Evolutionary conservation across 2,888 invertebrate genomes (phyloP), one percentile per base, ranked within the genome.

Genomic region (Eupsilia transversa): DNA sequence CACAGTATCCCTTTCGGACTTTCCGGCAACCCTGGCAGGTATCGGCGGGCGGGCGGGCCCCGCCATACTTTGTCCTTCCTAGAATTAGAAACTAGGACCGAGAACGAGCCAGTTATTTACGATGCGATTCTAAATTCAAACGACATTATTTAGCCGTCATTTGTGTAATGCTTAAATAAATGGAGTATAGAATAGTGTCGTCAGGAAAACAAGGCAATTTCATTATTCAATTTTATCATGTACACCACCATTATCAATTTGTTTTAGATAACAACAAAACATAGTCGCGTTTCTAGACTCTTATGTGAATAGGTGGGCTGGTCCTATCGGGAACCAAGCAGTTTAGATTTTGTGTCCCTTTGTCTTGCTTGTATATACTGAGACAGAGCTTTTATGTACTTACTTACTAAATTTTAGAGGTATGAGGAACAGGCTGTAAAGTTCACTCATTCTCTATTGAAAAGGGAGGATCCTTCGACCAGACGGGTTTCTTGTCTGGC

Each of bases 221-320:
- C 2, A 0, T 30, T n/a, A 14, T 60, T 46, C 6, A 68, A 33
- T 33, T 1, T 41, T 49, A 57, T 56, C 27, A 5, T 23, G 30
- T 14, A 12, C 3, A 12, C 0, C 2, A 23, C 6, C 23, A 5
- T 54, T 17, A 23, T 38, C 46, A 14, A 57, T 79, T 67, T 71
- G 38, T 72, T 43, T 30, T 2, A 57, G 78, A 69, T 77, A 77
- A n/a, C 4, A 30, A 41, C 10, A 14, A 43, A 20, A 56, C 2
- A 4, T 35, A n/a, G 41, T 49, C 20, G 12, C 9, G 2, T 63
- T 56, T 30, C 23, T 56, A 27, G 60, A 63, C 41, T 14, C 2
- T 41, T 61, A 66, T 79, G 54, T 72, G 60, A 61, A 80, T 4
- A n/a, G 23, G 57, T 57, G 30, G 20, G n/a, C 4, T 30, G 0